Base-by-base conservation (phyloP, 2,113 vertebrate genomes). In the Polypterus senegalus region DNA sequence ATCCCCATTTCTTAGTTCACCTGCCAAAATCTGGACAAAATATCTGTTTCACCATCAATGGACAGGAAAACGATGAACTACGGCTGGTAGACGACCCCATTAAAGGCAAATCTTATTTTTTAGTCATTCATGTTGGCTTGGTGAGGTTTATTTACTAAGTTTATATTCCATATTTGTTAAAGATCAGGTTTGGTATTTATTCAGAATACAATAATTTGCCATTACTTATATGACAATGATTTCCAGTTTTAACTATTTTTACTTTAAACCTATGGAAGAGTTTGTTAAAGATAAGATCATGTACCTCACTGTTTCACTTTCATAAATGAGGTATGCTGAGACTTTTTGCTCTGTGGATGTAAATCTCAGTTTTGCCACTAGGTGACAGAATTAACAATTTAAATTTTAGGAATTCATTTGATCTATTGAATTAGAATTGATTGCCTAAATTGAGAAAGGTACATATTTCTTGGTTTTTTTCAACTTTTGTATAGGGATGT, bases 21-120 rank as follows among this genome's bases (percentile, higher is more conserved):
- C 70, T 89, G 57, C 85, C 84, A 10, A 76, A 71, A 57, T 73
- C 80, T 47, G 68, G 75, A 3, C 78, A 89, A 52, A 86, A 74
- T 61, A 63, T 89, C 60, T 91, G 85, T 68, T 94, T 92, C 72
- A 92, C 89, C 1, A 69, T 92, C 1, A 87, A 91, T 47, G 88
- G 88, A 27, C 60, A 57, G 43, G 76, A 86, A 4, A 75, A 81
- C 5, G 86, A 92, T 53, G 71, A 86, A 3, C 74, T 93, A 58
- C 73, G 79, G 6, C 81, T 92, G 63, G 62, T 88, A 46, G 82
- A 86, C 27, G 87, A 92, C 58, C 80, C 83, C 9, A 66, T 70
- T 43, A 74, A 71, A 79, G 86, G 85, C 89, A 67, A 74, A 59
- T 8, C 45, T 3, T 8, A 52, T 52, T 52, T 52, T 59, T 4